phyloP scores from a whole-genome alignment of 1,140 invertebrate species.

The Tetraneura akinire region DNA sequence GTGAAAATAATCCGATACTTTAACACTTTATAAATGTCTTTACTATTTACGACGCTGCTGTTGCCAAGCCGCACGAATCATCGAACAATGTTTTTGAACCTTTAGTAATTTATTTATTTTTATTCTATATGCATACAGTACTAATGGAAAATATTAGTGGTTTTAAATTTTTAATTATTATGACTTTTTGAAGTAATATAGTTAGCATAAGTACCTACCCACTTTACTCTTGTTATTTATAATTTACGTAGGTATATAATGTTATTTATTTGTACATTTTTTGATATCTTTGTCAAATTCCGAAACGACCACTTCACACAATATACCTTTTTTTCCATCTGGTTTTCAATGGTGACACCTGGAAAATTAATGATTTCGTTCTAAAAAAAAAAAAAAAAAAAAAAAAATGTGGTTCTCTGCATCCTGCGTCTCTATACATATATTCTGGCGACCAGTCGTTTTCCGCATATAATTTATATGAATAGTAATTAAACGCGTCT shows the following conservation, averaged over 20 bases:
- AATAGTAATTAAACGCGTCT: no score
- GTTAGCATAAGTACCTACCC: no score
- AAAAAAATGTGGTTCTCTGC: neutral
- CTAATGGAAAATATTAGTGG: no score
- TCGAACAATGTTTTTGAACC: neutral
- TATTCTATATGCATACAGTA: neutral
- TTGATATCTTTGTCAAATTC: neutral
- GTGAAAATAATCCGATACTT: conserved; percentile 27
- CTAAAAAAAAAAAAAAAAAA: neutral
- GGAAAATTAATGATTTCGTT: conserved; percentile 19
- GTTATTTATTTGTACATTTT: neutral
- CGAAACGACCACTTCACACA: neutral
- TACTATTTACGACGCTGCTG: conserved; percentile 6
- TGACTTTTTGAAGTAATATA: no score
- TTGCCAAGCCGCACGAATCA: conserved; percentile 27
- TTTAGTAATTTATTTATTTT: conserved; percentile 31
- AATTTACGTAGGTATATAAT: neutral
- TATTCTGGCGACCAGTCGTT: no score
- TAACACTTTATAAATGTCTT: conserved; percentile 27
- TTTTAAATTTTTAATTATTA: neutral
- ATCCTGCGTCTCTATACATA: no score
- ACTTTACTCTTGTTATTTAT: neutral
- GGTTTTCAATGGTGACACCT: neutral
- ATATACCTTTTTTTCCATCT: neutral
- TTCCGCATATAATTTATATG: no score